Base-by-base conservation (phyloP, 2,888 invertebrate species). In the Gonocerus acuteangulatus region DNA sequence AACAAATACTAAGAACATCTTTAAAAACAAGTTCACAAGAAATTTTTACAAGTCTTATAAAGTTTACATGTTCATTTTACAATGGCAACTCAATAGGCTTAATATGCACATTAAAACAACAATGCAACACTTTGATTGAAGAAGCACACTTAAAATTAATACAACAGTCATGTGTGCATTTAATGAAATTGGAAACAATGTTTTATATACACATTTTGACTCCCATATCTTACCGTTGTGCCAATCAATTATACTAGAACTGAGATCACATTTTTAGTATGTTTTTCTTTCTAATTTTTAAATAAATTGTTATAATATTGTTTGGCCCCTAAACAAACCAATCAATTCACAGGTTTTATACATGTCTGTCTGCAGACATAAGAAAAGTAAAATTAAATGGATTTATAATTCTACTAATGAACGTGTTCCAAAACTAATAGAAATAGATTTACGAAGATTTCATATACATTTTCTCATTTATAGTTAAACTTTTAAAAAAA, bases 121-220 rank as follows among this genome's bases (percentile, higher is more conserved):
- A 59, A 44, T 45, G 62, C 62, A 67, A 11, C 64, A 67, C 69
- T 60, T 58, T 71, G 58, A 42, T 47, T 42, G 34, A 61, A 66
- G 42, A 62, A 63, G 60, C 63, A 63, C 63, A 64, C 64, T 44
- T 64, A 62, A 56, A 27, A 64, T 47, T 57, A 62, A 62, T 54
- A 62, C 44, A 48, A 58, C 64, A 64, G 64, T 64, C 64, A 56
- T 56, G 64, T 62, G 62, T 64, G 59, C 62, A 60, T 58, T 56
- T 48, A 62, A 49, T 39, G 42, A 59, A 47, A 47, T 47, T 48
- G 59, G 47, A 59, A 59, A 42, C 21, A 54, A 56, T 36, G 47
- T 59, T 47, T 42, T 62, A 64, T 62, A 47, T 62, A 60, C 59
- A 60, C 34, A 48, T 60, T 36, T 39, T 45, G 32, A 23, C 39